Evolutionary conservation across 2,797 vertebrate genomes (phyloP).

Genomic region (Cirrhinus mrigala): DNA sequence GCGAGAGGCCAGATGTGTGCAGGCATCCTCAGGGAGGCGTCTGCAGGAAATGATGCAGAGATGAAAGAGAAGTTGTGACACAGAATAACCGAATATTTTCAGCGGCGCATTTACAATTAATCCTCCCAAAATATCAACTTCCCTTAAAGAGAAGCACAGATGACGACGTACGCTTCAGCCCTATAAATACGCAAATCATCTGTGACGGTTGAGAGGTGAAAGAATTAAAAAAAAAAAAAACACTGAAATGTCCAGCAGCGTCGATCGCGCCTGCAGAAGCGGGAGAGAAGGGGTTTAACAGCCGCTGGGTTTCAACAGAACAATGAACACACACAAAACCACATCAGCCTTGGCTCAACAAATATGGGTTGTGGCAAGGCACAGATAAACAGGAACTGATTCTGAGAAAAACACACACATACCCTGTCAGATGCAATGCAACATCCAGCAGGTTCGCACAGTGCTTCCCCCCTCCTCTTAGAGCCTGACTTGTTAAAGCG

Average conservation of each 20-base stretch:
- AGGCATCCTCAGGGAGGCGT: conserved; percentile 38
- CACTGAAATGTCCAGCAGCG: background rate
- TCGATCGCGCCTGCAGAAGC: background rate
- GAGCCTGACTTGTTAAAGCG: conserved; percentile 60
- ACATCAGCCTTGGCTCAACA: conserved; percentile 68
- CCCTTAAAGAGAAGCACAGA: background rate
- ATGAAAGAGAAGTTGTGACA: conserved; percentile 44
- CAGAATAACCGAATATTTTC: conserved; percentile 63
- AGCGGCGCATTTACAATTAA: conserved; percentile 33
- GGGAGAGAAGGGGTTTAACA: conserved; percentile 13
- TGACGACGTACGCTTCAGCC: background rate
- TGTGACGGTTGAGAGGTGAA: background rate
- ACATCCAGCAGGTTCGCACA: conserved; percentile 22
- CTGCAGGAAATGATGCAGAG: conserved; percentile 48
- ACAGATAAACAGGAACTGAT: conserved; percentile 64
- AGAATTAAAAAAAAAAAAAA: background rate
- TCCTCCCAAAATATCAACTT: conserved; percentile 7
- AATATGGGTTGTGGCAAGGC: conserved; percentile 57
- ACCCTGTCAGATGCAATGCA: conserved; percentile 15
- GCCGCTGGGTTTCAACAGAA: conserved; percentile 16
- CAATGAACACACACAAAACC: conserved; percentile 49
- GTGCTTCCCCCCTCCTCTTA: conserved; percentile 42
- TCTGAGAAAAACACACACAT: conserved; percentile 55
- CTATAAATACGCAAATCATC: background rate
- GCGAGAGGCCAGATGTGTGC: conserved; percentile 60